Base-by-base conservation (phyloP, 35 echinoderm and acorn worm genomes). In the Hemicentrotus pulcherrimus region DNA sequence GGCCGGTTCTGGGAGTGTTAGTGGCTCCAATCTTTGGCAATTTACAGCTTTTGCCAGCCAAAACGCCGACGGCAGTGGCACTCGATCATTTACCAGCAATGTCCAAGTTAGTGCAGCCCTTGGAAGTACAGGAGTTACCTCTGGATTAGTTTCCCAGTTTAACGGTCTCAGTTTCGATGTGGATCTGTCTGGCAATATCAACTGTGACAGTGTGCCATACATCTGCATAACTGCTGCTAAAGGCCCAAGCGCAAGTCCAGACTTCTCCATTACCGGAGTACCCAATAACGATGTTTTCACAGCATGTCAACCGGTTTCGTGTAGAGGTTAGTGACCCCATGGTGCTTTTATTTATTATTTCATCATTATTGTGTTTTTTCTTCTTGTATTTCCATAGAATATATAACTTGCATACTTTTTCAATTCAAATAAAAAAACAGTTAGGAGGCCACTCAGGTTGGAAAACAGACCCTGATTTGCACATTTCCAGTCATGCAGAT, bases 41-140 rank as follows among this genome's bases (percentile, higher is more conserved):
- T 94, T 96, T 46, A 95, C 31, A 87, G 94, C 94, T 50, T 97
- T 97, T 65, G 94, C 47, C 32, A 97, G 96, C 88, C 94, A 95
- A 19, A 61, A 32, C 11, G 94, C 94, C 5, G 95, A 94, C 91
- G 96, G 96, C 14, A 96, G 92, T 35, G 32, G 47, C 31, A 19
- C 41, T 9, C 22, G 13, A 19, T 30, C 93, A 28, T n/a, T 33
- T 65, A 24, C 46, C 8, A 31, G 8, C 61, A 78, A 61, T 47
- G 61, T 94, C 4, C 46, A 52, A 30, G 12, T 86, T 32, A 31
- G 46, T 31, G 52, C 35, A 86, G 60, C 19, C 11, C 47, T 47
- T 16, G 47, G 65, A 35, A 65, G 92, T 93, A 33, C 31, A 22
- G 92, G 96, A 28, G 52, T 96, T 35, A 32, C 48, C 18, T 35